Percentiles rank a stretch among this genome's conserved stretches.
These are phyloP conservation scores for Phlogophora meticulosa DNA, from an alignment of 2,888 invertebrate genomes.

Conservation along the genomic window DNA sequence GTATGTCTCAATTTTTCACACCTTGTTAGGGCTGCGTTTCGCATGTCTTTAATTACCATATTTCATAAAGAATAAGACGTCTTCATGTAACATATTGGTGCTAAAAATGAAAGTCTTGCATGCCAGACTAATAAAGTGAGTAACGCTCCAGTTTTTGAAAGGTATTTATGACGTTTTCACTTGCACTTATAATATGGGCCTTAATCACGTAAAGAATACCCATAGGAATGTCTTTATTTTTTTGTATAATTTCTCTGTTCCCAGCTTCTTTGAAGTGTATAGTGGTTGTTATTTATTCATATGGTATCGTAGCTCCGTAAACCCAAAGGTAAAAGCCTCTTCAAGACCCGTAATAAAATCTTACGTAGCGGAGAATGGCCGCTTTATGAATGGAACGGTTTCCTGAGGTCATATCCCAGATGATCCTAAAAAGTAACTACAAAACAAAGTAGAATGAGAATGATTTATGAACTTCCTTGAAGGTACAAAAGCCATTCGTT, in stretches of 20 bases:
- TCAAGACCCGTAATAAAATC: conserved; percentile 59
- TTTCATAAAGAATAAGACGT: conserved; percentile 42
- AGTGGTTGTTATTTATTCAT: conserved; percentile 59
- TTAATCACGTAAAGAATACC: conserved; percentile 50
- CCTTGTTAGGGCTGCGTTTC: conserved; percentile 60
- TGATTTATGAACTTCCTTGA: conserved; percentile 46
- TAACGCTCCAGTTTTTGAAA: conserved; percentile 63
- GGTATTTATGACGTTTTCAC: conserved; percentile 65
- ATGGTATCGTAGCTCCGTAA: conserved; percentile 33
- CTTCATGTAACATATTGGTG: conserved; percentile 56
- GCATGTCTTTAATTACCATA: conserved; percentile 62
- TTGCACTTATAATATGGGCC: conserved; percentile 36
- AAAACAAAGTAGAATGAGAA: conserved; percentile 43
- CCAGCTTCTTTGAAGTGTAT: conserved; percentile 42
- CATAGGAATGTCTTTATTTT: conserved; percentile 34
- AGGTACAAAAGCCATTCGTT: conserved; percentile 43
- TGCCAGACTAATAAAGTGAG: conserved; percentile 54
- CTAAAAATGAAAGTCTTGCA: conserved; percentile 68
- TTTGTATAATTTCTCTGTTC: conserved; percentile 22
- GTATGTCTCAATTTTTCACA: conserved; percentile 63
- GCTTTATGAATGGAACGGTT: conserved; percentile 46
- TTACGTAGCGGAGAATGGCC: conserved; percentile 54
- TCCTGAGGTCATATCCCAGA: conserved; percentile 37
- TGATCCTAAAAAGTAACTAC: conserved; percentile 52
- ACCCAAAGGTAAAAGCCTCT: conserved; percentile 50